Percentiles rank a stretch among this genome's conserved stretches.
phyloP scores from a whole-genome alignment of 2,113 vertebrate genomes.

The Alouatta palliata region DNA sequence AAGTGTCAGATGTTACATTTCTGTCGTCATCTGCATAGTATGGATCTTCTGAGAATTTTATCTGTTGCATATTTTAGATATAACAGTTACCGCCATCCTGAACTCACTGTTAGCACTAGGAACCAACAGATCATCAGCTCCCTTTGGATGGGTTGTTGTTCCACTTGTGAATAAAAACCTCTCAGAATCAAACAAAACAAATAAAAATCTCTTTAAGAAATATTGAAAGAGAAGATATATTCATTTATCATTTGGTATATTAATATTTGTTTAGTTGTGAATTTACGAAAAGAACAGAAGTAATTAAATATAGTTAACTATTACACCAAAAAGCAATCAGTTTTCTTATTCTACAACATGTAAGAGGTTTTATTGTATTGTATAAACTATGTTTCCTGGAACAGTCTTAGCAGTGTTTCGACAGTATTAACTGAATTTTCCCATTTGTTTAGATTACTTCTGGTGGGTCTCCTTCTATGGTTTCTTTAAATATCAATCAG shows the following conservation, averaged over 20 bases:
- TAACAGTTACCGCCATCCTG: constrained; percentile 57
- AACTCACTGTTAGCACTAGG: constrained; percentile 81
- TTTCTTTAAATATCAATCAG: constrained; percentile 69
- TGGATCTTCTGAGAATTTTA: constrained; percentile 71
- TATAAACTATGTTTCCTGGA: constrained; percentile 47
- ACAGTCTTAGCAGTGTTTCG: constrained; percentile 73
- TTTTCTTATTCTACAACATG: constrained; percentile 64
- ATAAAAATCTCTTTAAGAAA: constrained; percentile 74
- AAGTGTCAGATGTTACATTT: constrained; percentile 60
- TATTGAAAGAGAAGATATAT: constrained; percentile 79
- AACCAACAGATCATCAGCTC: constrained; percentile 60
- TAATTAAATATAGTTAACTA: constrained; percentile 65
- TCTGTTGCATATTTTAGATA: constrained; percentile 76
- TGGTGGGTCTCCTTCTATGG: constrained; percentile 46
- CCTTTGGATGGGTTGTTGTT: constrained; percentile 71
- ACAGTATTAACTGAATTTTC: not conserved
- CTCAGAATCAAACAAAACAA: not conserved
- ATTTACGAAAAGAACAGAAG: constrained; percentile 57
- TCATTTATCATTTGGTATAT: constrained; percentile 81
- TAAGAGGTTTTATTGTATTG: constrained; percentile 1
- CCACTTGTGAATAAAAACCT: constrained; percentile 72
- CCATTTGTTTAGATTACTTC: constrained; percentile 57
- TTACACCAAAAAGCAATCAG: constrained; percentile 55
- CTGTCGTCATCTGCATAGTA: constrained; percentile 68
- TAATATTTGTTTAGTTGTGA: constrained; percentile 80